phyloP scores from a whole-genome alignment of 2,797 vertebrate species.

The Melanotaenia trifasciata region DNA sequence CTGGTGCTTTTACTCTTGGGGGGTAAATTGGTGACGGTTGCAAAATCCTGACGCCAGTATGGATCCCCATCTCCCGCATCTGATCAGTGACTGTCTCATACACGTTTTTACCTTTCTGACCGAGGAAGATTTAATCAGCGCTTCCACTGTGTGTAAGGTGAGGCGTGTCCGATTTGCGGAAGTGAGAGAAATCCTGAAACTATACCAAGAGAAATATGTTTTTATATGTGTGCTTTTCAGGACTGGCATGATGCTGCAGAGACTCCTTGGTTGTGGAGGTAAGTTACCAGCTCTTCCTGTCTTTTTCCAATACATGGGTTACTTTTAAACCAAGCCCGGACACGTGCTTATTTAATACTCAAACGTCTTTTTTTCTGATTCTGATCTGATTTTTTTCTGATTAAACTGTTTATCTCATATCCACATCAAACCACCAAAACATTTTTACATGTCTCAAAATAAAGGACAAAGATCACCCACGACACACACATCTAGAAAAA shows the following conservation, averaged over 20 bases:
- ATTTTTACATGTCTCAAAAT: background rate
- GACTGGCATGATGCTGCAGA: conserved; percentile 77
- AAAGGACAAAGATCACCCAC: background rate
- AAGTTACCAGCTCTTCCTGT: conserved; percentile 7
- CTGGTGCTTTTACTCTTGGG: background rate
- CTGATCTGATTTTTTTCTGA: no score
- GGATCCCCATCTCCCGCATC: conserved; percentile 38
- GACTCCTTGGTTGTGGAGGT: conserved; percentile 82
- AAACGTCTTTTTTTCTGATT: background rate
- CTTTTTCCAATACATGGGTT: background rate
- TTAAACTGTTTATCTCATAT: background rate
- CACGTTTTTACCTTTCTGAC: conserved; percentile 80
- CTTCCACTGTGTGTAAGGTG: conserved; percentile 84
- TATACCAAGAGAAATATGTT: background rate
- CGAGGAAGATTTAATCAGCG: conserved; percentile 77
- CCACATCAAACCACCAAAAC: conserved; percentile 1
- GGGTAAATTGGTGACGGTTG: fast-evolving
- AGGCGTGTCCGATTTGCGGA: conserved; percentile 55
- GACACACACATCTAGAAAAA: background rate
- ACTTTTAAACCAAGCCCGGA: background rate
- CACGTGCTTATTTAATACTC: background rate
- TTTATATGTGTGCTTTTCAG: conserved; percentile 43
- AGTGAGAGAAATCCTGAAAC: conserved; percentile 28
- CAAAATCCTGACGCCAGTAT: conserved; percentile 18
- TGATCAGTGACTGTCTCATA: conserved; percentile 80